Base-by-base conservation (phyloP, 2,888 invertebrate genomes). In the Disparrhopalites patrizii region DNA sequence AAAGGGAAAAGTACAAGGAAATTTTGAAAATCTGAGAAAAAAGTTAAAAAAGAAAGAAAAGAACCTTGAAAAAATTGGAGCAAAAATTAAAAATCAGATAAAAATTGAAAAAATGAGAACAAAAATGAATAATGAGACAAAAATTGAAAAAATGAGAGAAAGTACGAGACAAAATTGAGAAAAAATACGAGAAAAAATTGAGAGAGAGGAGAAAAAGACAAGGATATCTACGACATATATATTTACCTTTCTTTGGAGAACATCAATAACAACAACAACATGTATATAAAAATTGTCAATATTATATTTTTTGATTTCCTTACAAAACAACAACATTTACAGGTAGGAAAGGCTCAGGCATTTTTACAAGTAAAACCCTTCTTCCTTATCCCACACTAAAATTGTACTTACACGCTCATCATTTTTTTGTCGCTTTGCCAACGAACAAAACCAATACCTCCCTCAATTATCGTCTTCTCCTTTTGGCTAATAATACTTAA, bases 321-420 rank as follows among this genome's bases (percentile, higher is more conserved):
- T 20, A 50, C 13, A 20, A 50, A 54, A 54, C 52, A 52, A 52
- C 54, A 54, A 61, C 60, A 66, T 71, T 70, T 73, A 71, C 71
- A 73, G 60, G 67, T 71, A 71, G 72, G 73, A 73, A 68, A 73
- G 71, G 74, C 69, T 66, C 61, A 70, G 69, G 51, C 68, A 64
- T 62, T 47, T 43, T 47, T 38, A 50, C 70, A 70, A n/a, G n/a
- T n/a, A n/a, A 68, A 67, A 55, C 67, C 68, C 68, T 62, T 70
- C 67, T 70, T 63, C 64, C 67, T 55, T 72, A 68, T 72, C 75
- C 75, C 70, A 72, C 62, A 43, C 66, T 69, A 68, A 66, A 74
- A 75, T 75, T 75, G 75, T 75, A 75, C 75, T 75, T 75, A 75
- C 75, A 75, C 73, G 73, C 74, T 74, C 71, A 68, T 71, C 68